phyloP scores from a whole-genome alignment of 2,797 vertebrate genomes.

The Danio choprae region DNA sequence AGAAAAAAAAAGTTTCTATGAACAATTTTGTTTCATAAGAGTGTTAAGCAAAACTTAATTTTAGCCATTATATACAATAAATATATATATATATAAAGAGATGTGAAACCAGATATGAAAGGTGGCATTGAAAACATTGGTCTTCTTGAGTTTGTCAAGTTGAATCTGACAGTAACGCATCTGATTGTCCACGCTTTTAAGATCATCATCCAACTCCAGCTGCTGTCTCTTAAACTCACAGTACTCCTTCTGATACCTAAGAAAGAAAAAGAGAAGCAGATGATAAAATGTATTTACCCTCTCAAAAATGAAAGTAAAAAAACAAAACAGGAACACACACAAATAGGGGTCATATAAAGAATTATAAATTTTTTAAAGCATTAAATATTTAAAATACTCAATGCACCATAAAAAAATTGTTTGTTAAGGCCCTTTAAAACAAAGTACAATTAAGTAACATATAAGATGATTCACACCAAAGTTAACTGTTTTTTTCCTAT shows the following conservation, averaged over 20 bases:
- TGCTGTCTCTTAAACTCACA: slow-evolving; percentile 98
- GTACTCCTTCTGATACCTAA: slow-evolving; percentile 96
- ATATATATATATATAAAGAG: background rate
- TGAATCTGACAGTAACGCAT: slow-evolving; percentile 97
- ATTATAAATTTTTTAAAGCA: too few relatives aligned
- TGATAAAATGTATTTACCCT: background rate
- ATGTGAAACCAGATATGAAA: slow-evolving; percentile 93
- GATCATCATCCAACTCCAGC: slow-evolving; percentile 95
- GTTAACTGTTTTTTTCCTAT: too few relatives aligned
- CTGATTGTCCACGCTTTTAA: slow-evolving; percentile 98
- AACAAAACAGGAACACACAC: background rate
- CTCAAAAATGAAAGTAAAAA: background rate
- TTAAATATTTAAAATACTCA: too few relatives aligned
- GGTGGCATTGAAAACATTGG: slow-evolving; percentile 97
- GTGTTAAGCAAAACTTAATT: background rate
- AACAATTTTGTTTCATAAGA: background rate
- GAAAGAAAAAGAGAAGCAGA: background rate
- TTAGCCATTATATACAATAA: background rate
- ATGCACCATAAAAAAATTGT: too few relatives aligned
- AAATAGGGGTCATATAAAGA: too few relatives aligned
- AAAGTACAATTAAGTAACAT: too few relatives aligned
- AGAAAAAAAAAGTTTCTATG: slow-evolving; percentile 15
- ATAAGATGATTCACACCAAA: too few relatives aligned
- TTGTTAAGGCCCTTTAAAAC: too few relatives aligned
- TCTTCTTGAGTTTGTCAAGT: slow-evolving; percentile 95